Percentiles rank a stretch among this genome's conserved stretches.
Evolutionary conservation across 2,888 invertebrate species (phyloP).

Genomic region (Agrochola litura): DNA sequence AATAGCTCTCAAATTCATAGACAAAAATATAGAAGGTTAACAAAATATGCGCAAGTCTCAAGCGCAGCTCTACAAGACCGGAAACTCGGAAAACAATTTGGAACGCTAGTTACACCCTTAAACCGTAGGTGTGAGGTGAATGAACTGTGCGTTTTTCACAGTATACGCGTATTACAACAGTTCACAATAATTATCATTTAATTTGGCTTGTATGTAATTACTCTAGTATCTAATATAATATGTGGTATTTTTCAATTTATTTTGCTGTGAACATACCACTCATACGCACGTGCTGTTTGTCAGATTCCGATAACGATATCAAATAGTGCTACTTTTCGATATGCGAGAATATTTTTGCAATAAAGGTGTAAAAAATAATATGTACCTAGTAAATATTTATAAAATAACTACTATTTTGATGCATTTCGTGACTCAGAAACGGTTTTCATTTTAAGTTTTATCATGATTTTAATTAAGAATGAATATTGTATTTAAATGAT

Average conservation of each 20-base stretch:
- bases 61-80: conserved; percentile 65
- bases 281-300: conserved; percentile 46
- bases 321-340: conserved; percentile 39
- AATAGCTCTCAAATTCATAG: not conserved
- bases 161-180: conserved; percentile 51
- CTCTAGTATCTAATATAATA: conserved; percentile 25
- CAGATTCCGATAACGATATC: conserved; percentile 49
- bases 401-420: conserved; percentile 20
- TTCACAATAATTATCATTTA: conserved; percentile 56
- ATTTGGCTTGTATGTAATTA: conserved; percentile 55
- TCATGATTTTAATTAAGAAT: conserved; percentile 4
- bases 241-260: conserved; percentile 36
- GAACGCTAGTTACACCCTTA: conserved; percentile 74
- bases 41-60: conserved; percentile 58
- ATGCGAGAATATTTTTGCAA: not conserved
- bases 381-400: conserved; percentile 24
- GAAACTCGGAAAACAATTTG: conserved; percentile 73
- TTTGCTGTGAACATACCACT: conserved; percentile 49
- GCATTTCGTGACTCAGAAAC: conserved; percentile 25
- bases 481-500: conserved; percentile 8
- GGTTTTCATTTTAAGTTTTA: not conserved
- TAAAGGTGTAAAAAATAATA: not conserved
- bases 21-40: conserved; percentile 46
- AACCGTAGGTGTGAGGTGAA: conserved; percentile 63
- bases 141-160: conserved; percentile 55